Evolutionary conservation across 2,113 vertebrate species (phyloP).

Genomic region (Salminus brasiliensis): DNA sequence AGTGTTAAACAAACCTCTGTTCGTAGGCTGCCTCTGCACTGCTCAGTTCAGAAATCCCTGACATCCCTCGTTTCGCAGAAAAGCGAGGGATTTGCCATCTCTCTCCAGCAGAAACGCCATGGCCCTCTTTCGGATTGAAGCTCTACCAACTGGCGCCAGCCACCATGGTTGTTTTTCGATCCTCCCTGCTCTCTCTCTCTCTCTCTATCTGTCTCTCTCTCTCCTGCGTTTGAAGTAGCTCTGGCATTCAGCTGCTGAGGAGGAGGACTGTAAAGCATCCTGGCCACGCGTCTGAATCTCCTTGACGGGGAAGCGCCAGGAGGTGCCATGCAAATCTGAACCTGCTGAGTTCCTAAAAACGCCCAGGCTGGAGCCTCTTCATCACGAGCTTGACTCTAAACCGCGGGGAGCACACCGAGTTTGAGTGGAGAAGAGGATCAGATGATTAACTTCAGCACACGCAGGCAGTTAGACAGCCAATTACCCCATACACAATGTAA

Average conservation of each 20-base stretch:
- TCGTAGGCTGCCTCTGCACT: slow-evolving; percentile 46
- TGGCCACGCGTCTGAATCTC: slow-evolving; percentile 40
- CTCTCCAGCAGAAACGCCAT: slow-evolving; percentile 66
- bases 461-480: neutral
- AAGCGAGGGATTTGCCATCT: slow-evolving; percentile 62
- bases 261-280: slow-evolving; percentile 64
- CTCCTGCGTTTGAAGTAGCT: slow-evolving; percentile 57
- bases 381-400: neutral
- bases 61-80: slow-evolving; percentile 64
- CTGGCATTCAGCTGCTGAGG: slow-evolving; percentile 66
- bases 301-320: neutral
- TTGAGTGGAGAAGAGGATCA: neutral
- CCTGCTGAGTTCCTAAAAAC: slow-evolving; percentile 8
- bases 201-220: neutral
- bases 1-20: slow-evolving; percentile 48
- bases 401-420: neutral
- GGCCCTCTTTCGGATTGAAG: slow-evolving; percentile 70
- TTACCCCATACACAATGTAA: neutral
- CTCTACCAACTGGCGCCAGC: slow-evolving; percentile 68
- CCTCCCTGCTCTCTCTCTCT: neutral
- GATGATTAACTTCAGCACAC: neutral
- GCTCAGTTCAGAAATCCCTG: slow-evolving; percentile 62
- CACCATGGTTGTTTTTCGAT: slow-evolving; percentile 33
- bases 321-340: slow-evolving; percentile 4
- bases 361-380: neutral